Percentiles rank a stretch among this genome's conserved stretches.
Conservation (phyloP, 1,140 invertebrate genomes). For the Nylanderia fulva region DNA sequence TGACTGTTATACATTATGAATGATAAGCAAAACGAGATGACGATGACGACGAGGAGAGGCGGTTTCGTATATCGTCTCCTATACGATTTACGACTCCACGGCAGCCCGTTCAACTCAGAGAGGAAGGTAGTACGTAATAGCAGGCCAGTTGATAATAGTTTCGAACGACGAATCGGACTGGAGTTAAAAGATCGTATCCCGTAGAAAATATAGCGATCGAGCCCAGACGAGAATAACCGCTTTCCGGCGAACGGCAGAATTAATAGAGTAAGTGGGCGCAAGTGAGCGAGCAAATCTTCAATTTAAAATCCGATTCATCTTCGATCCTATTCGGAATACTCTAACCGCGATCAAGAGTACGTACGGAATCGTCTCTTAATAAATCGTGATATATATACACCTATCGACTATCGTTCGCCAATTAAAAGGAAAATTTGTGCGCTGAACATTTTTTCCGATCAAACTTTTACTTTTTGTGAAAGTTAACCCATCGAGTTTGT, state of each 20-base stretch:
- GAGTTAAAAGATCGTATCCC: slow-evolving; percentile 17
- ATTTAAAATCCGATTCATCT: slow-evolving; percentile 59
- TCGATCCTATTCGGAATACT: slow-evolving; percentile 32
- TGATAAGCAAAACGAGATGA: slow-evolving; percentile 35
- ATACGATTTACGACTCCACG: background rate
- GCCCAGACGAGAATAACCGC: slow-evolving; percentile 23
- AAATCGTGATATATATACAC: slow-evolving; percentile 13
- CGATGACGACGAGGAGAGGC: background rate
- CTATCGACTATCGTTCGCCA: background rate
- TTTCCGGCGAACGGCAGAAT: background rate
- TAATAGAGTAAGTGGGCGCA: slow-evolving; percentile 53
- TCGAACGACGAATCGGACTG: slow-evolving; percentile 11
- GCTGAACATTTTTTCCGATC: background rate
- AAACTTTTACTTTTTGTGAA: background rate
- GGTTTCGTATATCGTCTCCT: background rate
- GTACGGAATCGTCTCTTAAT: slow-evolving; percentile 34
- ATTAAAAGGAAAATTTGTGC: slow-evolving; percentile 2
- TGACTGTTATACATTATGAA: slow-evolving; percentile 37
- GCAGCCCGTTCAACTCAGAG: background rate
- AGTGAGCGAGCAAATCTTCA: slow-evolving; percentile 56
- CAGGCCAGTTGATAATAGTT: background rate
- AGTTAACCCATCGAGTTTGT: background rate
- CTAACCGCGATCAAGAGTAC: background rate
- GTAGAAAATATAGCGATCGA: slow-evolving; percentile 39
- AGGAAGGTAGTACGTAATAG: background rate